Conservation (phyloP, 2,797 vertebrate species). For the Esox masquinongy region DNA sequence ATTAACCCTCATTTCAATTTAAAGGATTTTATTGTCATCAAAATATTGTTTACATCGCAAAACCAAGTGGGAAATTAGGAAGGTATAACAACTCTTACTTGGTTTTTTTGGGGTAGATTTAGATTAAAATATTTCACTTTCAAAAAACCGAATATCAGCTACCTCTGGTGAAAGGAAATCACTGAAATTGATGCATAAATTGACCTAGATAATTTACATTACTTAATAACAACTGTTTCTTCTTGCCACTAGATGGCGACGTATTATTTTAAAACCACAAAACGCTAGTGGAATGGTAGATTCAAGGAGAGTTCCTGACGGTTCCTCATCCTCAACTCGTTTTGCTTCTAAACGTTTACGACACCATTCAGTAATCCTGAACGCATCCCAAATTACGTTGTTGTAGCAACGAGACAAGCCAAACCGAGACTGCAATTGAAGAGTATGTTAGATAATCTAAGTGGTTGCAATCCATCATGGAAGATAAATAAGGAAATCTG, state of each 20-base stretch:
- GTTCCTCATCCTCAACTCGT: constrained; percentile 11
- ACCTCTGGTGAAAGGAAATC: neutral
- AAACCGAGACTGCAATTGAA: neutral
- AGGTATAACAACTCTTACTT: no score
- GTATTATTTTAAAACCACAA: neutral
- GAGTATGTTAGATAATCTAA: constrained; percentile 49
- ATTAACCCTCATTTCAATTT: no score
- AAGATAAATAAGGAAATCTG: neutral
- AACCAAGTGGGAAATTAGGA: no score
- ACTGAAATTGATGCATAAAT: neutral
- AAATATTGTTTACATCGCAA: no score
- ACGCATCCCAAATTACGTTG: constrained; percentile 6
- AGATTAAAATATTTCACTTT: neutral
- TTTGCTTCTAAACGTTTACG: constrained; percentile 48
- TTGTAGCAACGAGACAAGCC: constrained; percentile 31
- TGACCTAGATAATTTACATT: neutral
- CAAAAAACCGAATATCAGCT: neutral
- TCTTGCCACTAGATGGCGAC: constrained; percentile 39
- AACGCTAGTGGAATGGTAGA: neutral
- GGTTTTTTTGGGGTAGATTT: neutral
- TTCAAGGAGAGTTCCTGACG: neutral
- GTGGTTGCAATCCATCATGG: neutral
- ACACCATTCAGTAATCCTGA: neutral
- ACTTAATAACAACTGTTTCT: neutral
- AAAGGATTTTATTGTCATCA: no score